Base-by-base conservation (phyloP, 2,113 vertebrate species). In the Mormoops blainvillei region DNA sequence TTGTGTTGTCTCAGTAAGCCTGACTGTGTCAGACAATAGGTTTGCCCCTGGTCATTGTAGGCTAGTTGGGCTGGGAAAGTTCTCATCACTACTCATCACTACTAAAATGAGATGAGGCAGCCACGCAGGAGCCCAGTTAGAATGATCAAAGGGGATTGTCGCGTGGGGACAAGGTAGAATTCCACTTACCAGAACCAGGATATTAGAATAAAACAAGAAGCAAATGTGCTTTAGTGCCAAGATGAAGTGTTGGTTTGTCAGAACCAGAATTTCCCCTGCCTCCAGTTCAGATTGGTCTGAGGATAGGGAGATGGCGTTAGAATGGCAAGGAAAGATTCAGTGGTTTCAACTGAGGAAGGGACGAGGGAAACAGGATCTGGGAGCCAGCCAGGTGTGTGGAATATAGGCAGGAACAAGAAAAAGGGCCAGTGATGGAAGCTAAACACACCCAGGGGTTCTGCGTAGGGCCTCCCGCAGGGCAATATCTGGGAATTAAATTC, bases 401-500 rank as follows among this genome's bases (percentile, higher is more conserved):
- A 56, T 28, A 33, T 18, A 28, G 9, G 52, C 14, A 28, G 9
- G 52, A 76, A 19, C 50, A 10, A 14, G 38, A 8, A 26, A 83
- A 41, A 7, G 19, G 8, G 26, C 9, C 41, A 12, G 13, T 12
- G 45, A 65, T 9, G 0, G 11, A 38, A 78, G 5, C 7, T 26
- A 28, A n/a, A 36, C 7, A 24, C 33, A 36, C 6, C 6, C 1
- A 6, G 0, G 31, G 16, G 15, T 0, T 41, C 68, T 61, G 20
- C 31, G 54, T 48, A 26, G 67, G 19, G 31, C 74, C 31, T 94
- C 63, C 28, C 74, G 52, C 4, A 9, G 12, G 36, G 11, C 77
- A 28, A 58, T 20, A 19, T 16, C 67, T 63, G 26, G 68, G 43
- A 94, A 87, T 52, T 83, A 67, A 90, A 36, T 65, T 95, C 26